These are phyloP conservation scores for Orientallactaga sibirica DNA, from an alignment of 2,797 vertebrate genomes.

Conservation along the genomic window DNA sequence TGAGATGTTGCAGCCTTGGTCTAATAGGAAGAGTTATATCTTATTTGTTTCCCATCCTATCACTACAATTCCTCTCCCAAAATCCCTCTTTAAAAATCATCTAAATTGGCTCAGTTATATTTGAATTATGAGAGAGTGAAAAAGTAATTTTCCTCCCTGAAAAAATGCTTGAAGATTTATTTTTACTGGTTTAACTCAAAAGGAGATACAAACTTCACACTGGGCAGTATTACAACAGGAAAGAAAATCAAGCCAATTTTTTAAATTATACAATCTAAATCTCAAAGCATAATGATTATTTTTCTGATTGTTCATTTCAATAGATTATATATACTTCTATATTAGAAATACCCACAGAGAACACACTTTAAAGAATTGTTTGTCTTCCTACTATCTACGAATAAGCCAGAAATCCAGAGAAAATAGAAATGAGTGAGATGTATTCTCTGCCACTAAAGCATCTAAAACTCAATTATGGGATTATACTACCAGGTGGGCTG, in stretches of 20 bases:
- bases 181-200: slow-evolving; percentile 74
- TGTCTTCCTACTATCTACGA: slow-evolving; percentile 16
- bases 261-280: slow-evolving; percentile 48
- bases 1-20: slow-evolving; percentile 46
- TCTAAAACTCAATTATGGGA: neutral
- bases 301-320: slow-evolving; percentile 51
- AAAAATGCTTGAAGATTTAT: slow-evolving; percentile 72
- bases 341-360: neutral
- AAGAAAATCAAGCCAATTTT: slow-evolving; percentile 50
- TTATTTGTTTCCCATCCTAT: slow-evolving; percentile 36
- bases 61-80: slow-evolving; percentile 17
- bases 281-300: slow-evolving; percentile 32
- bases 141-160: slow-evolving; percentile 47
- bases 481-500: neutral
- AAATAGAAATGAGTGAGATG: neutral
- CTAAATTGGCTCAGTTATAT: slow-evolving; percentile 69
- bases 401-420: neutral
- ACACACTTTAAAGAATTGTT: slow-evolving; percentile 55
- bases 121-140: slow-evolving; percentile 69
- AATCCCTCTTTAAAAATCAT: slow-evolving; percentile 42
- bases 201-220: slow-evolving; percentile 66
- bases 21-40: slow-evolving; percentile 52
- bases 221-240: slow-evolving; percentile 58
- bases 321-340: neutral
- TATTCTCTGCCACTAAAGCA: neutral